Base-by-base conservation (phyloP, 2,797 vertebrate species). In the Sardinella longiceps region DNA sequence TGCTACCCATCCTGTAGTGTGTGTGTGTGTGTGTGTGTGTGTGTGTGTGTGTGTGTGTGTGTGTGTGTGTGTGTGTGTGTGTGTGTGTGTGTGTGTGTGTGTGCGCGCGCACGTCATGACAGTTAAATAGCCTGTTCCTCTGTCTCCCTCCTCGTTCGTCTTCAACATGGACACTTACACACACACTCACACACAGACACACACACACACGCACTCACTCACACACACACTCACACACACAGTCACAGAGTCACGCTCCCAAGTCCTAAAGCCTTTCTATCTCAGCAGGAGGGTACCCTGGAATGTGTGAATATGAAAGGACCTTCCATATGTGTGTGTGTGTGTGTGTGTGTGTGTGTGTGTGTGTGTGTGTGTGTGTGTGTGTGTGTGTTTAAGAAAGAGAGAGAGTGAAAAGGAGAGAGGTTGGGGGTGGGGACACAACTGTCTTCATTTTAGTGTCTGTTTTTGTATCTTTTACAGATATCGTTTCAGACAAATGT, bases 1-100 rank as follows among this genome's bases (percentile, higher is more conserved):
- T 92, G 94, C 90, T 15, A 74, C 86, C 74, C 90, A 92, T 93
- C 87, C 90, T 88, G 92, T 7, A 87, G 81, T 83, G 60, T 80
- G 7, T 53, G 39, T 85, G 83, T 85, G 82, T 83, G 86, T 87
- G 81, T 87, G 82, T 84, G 81, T 87, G 87, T 86, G 85, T 80
- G 43, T 43, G 53, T 70, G 77, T 81, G 66, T 85, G 46, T 84
- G 80, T 85, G 86, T 87, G 80, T 87, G 81, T 84, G 81, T 87
- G 86, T 86, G 85, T 80, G 45, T 43, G 53, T 70, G 63, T 81
- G 70, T 85, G 58, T 60, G 56, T 25, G n/a, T 63, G 58, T 28
- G 5, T 63, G n/a, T 63, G 58, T 63, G 58, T 30, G 25, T 86
- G 86, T 60, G 86, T 86, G 77, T 33, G 63, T 53, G 33, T 60